Evolutionary conservation across 2,113 vertebrate genomes (phyloP).

Genomic region (Rhodinocichla rosea): DNA sequence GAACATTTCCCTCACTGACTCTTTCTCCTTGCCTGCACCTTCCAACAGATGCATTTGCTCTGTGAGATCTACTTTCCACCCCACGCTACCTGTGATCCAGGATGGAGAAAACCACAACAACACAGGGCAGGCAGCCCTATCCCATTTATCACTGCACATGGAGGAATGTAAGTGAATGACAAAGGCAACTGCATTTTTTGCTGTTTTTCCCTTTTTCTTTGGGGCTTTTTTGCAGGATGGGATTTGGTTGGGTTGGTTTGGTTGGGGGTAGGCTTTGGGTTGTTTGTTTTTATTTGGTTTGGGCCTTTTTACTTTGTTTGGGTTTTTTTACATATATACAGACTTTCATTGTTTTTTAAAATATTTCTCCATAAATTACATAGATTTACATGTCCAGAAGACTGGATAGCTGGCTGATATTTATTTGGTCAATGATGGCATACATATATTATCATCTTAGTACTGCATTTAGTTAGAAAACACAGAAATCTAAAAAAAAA

Average conservation of each 20-base stretch:
- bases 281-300: not conserved
- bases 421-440: not conserved
- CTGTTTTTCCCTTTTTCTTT: not conserved
- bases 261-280: not conserved
- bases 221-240: accelerated
- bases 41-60: not conserved
- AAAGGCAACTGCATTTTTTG: not conserved
- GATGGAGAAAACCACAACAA: not conserved
- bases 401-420: not conserved
- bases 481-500: not conserved
- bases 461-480: not conserved
- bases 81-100: not conserved
- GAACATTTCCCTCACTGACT: not conserved
- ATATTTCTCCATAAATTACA: not conserved
- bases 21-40: not conserved
- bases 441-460: not conserved
- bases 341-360: not conserved
- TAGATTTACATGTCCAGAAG: not conserved
- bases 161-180: not conserved
- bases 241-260: not conserved
- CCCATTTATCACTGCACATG: not conserved
- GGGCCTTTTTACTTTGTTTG: not conserved
- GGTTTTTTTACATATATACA: not conserved
- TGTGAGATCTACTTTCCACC: not conserved
- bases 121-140: not conserved